Conservation (phyloP, 2,113 vertebrate genomes). For the Epinephelus moara region DNA sequence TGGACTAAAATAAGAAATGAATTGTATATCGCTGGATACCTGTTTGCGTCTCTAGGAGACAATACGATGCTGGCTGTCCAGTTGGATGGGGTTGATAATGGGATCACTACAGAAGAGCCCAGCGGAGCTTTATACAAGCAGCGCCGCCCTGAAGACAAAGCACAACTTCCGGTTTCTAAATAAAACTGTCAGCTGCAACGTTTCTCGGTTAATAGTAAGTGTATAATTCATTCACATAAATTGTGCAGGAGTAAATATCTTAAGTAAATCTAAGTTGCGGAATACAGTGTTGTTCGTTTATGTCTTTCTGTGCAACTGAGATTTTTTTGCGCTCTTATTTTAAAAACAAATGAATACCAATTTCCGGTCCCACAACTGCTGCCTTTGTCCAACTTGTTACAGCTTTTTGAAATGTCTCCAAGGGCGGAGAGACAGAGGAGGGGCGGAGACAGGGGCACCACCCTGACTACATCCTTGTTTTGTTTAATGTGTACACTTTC, state of each 20-base stretch:
- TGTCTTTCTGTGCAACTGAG: not conserved
- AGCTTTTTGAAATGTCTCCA: constrained; percentile 76
- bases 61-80: constrained; percentile 33
- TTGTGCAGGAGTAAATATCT: not conserved
- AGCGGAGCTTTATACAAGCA: constrained; percentile 65
- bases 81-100: constrained; percentile 43
- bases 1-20: not conserved
- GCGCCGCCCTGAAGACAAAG: not conserved
- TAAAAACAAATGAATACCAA: rapidly evolving
- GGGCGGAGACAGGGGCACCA: constrained; percentile 54
- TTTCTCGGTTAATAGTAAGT: not conserved
- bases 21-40: constrained; percentile 45
- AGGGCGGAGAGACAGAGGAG: constrained; percentile 79
- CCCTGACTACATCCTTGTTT: constrained; percentile 21
- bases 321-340: constrained; percentile 14
- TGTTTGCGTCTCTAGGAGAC: constrained; percentile 44
- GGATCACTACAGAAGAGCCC: constrained; percentile 49
- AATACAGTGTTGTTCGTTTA: rapidly evolving
- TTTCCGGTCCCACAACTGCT: constrained; percentile 30
- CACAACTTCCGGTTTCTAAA: constrained; percentile 63
- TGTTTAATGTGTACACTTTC: not conserved
- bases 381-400: constrained; percentile 36
- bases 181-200: constrained; percentile 7
- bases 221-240: not conserved
- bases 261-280: rapidly evolving